Conservation (phyloP, 2,888 invertebrate species). For the Xestia c-nigrum region DNA sequence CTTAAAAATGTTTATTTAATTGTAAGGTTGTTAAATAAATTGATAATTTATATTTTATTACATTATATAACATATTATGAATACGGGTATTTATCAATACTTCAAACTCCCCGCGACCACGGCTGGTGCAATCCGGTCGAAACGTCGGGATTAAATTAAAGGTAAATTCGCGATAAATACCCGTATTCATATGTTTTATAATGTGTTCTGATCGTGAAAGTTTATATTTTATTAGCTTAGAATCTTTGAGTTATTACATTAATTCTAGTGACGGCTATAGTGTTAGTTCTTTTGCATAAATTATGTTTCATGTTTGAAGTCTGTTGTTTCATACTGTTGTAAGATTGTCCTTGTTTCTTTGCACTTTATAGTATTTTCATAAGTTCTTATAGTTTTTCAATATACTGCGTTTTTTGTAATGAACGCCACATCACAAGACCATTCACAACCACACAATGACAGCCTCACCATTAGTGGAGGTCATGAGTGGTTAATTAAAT, state of each 20-base stretch:
- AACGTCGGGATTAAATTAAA: too few relatives aligned
- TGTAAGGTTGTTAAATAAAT: constrained; percentile 48
- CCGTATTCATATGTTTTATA: too few relatives aligned
- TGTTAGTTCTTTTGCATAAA: constrained; percentile 32
- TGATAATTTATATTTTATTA: constrained; percentile 47
- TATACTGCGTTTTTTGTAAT: background rate
- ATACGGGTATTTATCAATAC: too few relatives aligned
- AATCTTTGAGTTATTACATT: constrained; percentile 28
- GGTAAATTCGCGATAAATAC: too few relatives aligned
- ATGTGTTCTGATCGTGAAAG: too few relatives aligned
- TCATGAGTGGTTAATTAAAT: background rate
- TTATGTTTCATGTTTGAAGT: constrained; percentile 49
- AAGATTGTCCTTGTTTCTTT: constrained; percentile 39
- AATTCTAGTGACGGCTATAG: constrained; percentile 21
- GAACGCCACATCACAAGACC: constrained; percentile 10
- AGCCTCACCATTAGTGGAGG: background rate
- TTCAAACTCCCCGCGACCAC: too few relatives aligned
- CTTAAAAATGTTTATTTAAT: constrained; percentile 23
- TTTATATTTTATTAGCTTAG: constrained; percentile 48
- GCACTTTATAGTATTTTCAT: constrained; percentile 32
- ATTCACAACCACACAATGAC: background rate
- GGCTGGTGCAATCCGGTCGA: too few relatives aligned
- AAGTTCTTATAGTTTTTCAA: constrained; percentile 29
- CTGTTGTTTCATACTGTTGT: constrained; percentile 65
- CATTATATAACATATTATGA: too few relatives aligned